Evolutionary conservation across 2,888 invertebrate species (phyloP), one percentile per base, ranked within the genome.

Genomic region (Xestia c-nigrum): DNA sequence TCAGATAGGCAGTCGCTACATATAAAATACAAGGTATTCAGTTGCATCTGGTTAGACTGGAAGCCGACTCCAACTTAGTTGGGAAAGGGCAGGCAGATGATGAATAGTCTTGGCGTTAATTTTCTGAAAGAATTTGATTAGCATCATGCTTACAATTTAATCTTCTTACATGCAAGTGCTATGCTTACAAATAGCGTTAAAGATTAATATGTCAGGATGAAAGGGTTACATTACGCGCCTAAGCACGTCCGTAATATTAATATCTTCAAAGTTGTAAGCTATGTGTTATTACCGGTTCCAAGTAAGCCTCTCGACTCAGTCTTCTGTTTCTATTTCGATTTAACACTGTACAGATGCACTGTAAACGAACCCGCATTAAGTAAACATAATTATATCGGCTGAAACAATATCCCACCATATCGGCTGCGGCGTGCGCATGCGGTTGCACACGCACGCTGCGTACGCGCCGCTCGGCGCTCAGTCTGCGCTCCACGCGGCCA

Each of bases 331-430:
- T 89, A 89, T 91, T 91, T 88, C 78, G 75, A 90, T 86, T 85
- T 76, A 88, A 91, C 89, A 89, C 81, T 88, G 83, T 82, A 83
- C 91, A 92, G 91, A 91, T 89, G 90, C 89, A 89, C 70, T 89
- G 90, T 90, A 91, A 90, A 91, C 88, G 88, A 91, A 90, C 90
- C 89, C 87, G 76, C 84, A 80, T 79, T 85, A 78, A 80, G 85
- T 89, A 89, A 89, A 89, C 89, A 89, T 75, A 84, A 87, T 84
- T 87, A 83, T 82, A 82, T 85, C 86, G 87, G 80, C 86, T 89
- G 90, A 90, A 91, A 92, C 88, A 91, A 92, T 91, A 93, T 92
- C 91, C 93, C 92, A 89, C 92, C 91, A 89, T 88, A 88, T 90
- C 83, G 81, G 31, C 3, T 59, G 24, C 57, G 52, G 75, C 81